These are phyloP conservation scores for Eonycteris spelaea DNA, from an alignment of 2,113 vertebrate species.

Conservation along the genomic window DNA sequence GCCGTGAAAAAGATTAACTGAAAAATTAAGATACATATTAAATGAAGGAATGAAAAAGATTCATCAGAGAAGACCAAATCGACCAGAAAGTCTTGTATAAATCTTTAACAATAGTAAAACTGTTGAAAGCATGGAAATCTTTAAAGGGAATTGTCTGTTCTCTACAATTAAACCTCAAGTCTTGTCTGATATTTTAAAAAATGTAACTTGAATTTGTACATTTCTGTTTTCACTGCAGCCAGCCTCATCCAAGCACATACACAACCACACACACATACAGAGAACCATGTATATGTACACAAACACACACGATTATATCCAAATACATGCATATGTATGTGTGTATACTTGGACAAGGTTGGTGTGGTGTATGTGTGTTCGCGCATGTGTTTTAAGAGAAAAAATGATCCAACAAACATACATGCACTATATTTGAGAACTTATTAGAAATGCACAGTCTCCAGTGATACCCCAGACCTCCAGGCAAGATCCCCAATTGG, in stretches of 20 bases:
- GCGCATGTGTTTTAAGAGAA: neutral
- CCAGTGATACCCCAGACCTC: neutral
- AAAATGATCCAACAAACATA: neutral
- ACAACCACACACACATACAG: neutral
- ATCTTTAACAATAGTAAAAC: neutral
- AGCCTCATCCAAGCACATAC: neutral
- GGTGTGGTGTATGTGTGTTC: neutral
- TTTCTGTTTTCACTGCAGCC: neutral
- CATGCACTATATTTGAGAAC: neutral
- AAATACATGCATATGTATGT: neutral
- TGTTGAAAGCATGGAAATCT: neutral
- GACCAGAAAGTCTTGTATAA: neutral
- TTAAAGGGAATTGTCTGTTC: neutral
- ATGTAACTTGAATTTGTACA: neutral
- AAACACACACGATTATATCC: neutral
- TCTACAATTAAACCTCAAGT: neutral
- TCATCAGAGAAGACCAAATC: neutral
- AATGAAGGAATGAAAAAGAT: slow-evolving; percentile 6
- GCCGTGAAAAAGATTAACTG: neutral
- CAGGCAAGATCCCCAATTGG: neutral
- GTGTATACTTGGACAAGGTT: neutral
- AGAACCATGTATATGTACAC: neutral
- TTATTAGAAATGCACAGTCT: neutral
- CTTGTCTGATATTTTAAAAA: neutral
- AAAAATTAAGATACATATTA: neutral